Base-by-base conservation (phyloP, 2,113 vertebrate species). In the Hemichromis elongatus region DNA sequence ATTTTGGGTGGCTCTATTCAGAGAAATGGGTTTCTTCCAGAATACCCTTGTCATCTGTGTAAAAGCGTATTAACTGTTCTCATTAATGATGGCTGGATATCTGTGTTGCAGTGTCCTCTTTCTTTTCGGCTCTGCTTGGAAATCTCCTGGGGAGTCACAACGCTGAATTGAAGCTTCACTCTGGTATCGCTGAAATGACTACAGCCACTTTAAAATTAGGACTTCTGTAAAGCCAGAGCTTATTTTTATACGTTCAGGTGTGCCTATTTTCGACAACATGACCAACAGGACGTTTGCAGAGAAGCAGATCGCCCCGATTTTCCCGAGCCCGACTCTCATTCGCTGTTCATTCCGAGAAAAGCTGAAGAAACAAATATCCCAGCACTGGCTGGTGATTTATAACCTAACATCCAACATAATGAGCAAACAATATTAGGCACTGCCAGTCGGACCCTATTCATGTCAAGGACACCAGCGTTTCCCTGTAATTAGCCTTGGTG, bases 41-140 rank as follows among this genome's bases (percentile, higher is more conserved):
- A 94, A 91, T 90, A 82, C 86, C 90, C 93, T 88, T 83, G 92
- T 92, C 91, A 89, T 92, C 91, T 56, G 79, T 84, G 87, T 85
- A 78, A 89, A 89, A 84, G 87, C n/a, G 24, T 81, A 89, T 85
- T 83, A 88, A 88, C 75, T 91, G 91, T 47, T 92, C 91, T 90
- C 92, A 91, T 92, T 94, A 95, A 91, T 88, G 86, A 86, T 83
- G 80, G 86, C 83, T 80, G 85, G 82, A 86, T 89, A 88, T 93
- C 89, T 86, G 86, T 92, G 94, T 89, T 92, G 91, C 90, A 9
- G 82, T 92, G 93, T 87, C 93, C 93, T 91, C 93, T 88, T 92
- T 93, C 90, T 87, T 78, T 86, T 57, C 83, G 57, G 81, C 87
- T 88, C 82, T 10, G 90, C 77, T 79, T 57, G 2, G 28, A 88